These are phyloP conservation scores for Apteryx mantelli DNA, from an alignment of 2,113 vertebrate species.

Conservation along the genomic window DNA sequence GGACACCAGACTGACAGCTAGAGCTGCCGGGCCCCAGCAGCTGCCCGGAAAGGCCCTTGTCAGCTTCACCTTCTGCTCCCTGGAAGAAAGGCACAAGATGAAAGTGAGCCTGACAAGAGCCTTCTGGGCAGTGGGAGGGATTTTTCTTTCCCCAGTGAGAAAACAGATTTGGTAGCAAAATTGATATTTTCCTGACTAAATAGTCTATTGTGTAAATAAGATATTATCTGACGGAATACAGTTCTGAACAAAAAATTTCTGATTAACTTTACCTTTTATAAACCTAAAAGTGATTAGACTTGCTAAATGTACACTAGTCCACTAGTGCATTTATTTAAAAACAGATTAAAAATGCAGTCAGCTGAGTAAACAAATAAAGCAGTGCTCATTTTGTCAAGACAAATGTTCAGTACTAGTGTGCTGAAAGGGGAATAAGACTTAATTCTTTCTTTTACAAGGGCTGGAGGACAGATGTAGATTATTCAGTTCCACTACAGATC, in stretches of 20 bases:
- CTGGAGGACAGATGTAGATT: constrained; percentile 75
- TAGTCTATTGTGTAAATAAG: not conserved
- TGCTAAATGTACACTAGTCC: not conserved
- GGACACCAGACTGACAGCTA: not conserved
- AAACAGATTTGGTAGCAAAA: not conserved
- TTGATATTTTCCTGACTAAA: not conserved
- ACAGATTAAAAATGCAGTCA: not conserved
- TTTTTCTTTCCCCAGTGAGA: not conserved
- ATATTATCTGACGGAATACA: not conserved
- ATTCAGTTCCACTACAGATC: constrained; percentile 67
- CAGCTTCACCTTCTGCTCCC: not conserved
- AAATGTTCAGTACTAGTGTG: not conserved
- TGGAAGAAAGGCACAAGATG: not conserved
- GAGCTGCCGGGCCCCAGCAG: not conserved
- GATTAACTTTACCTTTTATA: not conserved
- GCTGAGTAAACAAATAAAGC: not conserved
- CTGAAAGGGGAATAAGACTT: not conserved
- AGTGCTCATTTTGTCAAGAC: not conserved
- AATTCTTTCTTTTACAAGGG: constrained; percentile 62
- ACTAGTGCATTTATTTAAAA: not conserved
- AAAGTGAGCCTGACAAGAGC: not conserved
- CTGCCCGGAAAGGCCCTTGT: not conserved
- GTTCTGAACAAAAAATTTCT: not conserved
- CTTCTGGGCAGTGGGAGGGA: not conserved
- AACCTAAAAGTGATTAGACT: not conserved